These are phyloP conservation scores for Drosophila virilis DNA, from an alignment of 1,140 invertebrate genomes.

Conservation along the genomic window DNA sequence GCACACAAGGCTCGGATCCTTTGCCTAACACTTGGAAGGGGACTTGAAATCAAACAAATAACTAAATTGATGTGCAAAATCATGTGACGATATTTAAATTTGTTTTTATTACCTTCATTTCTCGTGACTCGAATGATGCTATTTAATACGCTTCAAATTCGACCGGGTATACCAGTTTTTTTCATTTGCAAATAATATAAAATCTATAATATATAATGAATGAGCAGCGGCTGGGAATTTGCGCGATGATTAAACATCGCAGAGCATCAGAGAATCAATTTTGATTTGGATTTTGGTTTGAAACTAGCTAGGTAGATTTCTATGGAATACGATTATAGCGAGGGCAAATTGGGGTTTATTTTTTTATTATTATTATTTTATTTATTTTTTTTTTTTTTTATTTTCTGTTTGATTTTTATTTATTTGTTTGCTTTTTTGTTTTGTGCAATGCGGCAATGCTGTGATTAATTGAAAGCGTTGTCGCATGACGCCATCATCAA, in stretches of 20 bases:
- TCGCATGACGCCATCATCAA: constrained; percentile 14
- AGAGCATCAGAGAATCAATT: constrained; percentile 1
- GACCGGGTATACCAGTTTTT: not conserved
- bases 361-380: not conserved
- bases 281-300: not conserved
- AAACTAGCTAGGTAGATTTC: constrained; percentile 25
- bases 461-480: constrained; percentile 55
- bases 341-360: constrained; percentile 35
- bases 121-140: constrained; percentile 25
- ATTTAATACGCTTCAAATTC: not conserved
- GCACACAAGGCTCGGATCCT: no score
- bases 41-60: no score
- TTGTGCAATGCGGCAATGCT: constrained; percentile 33
- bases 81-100: constrained; percentile 58
- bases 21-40: no score
- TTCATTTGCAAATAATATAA: not conserved
- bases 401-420: constrained; percentile 5
- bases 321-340: constrained; percentile 41
- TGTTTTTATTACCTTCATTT: constrained; percentile 48
- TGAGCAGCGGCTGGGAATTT: not conserved
- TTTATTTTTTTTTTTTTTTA: constrained; percentile 2
- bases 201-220: no score
- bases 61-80: constrained; percentile 12
- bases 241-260: no score
- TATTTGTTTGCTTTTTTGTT: constrained; percentile 11